These are phyloP conservation scores for Lasius fuliginosus DNA, from an alignment of 2,888 invertebrate genomes.

Conservation along the genomic window DNA sequence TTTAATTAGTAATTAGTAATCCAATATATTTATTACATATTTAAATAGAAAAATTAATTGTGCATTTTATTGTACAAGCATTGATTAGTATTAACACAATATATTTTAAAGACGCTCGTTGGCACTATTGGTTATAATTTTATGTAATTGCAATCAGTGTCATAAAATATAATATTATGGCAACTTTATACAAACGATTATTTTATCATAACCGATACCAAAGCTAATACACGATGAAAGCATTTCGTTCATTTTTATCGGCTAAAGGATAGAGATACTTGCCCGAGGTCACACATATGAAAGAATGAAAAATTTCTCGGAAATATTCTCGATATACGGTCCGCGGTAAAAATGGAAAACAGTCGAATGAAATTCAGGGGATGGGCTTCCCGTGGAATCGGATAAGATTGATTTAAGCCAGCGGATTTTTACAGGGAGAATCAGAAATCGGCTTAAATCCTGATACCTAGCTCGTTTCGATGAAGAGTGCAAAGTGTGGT, in stretches of 20 bases:
- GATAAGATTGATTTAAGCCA: constrained; percentile 73
- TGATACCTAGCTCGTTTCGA: constrained; percentile 67
- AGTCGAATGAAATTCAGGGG: constrained; percentile 60
- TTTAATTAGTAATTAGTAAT: background rate
- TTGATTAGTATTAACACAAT: background rate
- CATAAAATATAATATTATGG: background rate
- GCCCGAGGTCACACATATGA: background rate
- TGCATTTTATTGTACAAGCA: background rate
- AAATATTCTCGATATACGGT: constrained; percentile 47
- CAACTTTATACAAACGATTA: background rate
- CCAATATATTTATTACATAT: background rate
- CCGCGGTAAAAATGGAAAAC: constrained; percentile 50
- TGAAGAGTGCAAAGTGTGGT: constrained; percentile 76
- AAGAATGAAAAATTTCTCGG: constrained; percentile 45
- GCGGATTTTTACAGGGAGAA: constrained; percentile 58
- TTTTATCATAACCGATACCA: background rate
- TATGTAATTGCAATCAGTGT: background rate
- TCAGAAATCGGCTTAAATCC: constrained; percentile 74
- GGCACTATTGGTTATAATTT: background rate
- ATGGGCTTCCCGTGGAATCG: constrained; percentile 67
- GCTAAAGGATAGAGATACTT: background rate
- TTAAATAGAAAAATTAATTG: background rate
- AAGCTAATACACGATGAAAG: constrained; percentile 2
- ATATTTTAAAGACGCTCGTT: background rate
- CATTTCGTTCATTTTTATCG: constrained; percentile 10